Evolutionary conservation across 1,140 invertebrate genomes (phyloP).

Genomic region (Ceratina calcarata): DNA sequence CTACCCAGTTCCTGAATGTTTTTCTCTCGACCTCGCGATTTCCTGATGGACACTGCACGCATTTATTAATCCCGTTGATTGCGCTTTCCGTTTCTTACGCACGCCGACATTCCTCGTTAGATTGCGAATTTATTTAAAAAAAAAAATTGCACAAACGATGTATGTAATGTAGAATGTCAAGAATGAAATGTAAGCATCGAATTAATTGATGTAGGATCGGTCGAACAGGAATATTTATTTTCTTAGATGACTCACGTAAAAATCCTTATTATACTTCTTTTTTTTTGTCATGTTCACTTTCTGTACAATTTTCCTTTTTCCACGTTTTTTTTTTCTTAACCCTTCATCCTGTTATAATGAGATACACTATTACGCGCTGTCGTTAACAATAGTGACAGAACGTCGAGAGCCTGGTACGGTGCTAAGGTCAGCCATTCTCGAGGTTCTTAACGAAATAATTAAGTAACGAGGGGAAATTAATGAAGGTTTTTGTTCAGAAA

Average conservation of each 20-base stretch:
- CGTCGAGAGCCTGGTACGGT: slow-evolving; percentile 18
- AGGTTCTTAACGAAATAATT: slow-evolving; percentile 38
- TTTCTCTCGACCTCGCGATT: slow-evolving; percentile 1
- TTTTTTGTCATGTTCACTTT: neutral
- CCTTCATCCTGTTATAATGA: slow-evolving; percentile 24
- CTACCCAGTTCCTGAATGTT: slow-evolving; percentile 30
- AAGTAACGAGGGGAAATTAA: slow-evolving; percentile 23
- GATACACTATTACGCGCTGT: slow-evolving; percentile 13
- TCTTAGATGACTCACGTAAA: no score
- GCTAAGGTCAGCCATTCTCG: slow-evolving; percentile 35
- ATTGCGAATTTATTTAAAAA: no score
- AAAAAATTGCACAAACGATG: no score
- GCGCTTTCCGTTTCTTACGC: neutral
- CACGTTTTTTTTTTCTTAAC: neutral
- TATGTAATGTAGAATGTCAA: no score
- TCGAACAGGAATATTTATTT: no score
- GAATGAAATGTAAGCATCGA: no score
- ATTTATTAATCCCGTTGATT: neutral
- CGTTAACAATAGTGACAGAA: slow-evolving; percentile 39
- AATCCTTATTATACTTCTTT: neutral
- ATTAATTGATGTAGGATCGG: no score
- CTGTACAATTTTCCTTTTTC: neutral
- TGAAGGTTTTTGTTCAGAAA: neutral
- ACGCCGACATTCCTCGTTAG: no score
- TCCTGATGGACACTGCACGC: no score